A percentile compares a stretch with the other conserved stretches of the same genome.
phyloP scores from a whole-genome alignment of 2,797 vertebrate genomes.

The Amniataba percoides region DNA sequence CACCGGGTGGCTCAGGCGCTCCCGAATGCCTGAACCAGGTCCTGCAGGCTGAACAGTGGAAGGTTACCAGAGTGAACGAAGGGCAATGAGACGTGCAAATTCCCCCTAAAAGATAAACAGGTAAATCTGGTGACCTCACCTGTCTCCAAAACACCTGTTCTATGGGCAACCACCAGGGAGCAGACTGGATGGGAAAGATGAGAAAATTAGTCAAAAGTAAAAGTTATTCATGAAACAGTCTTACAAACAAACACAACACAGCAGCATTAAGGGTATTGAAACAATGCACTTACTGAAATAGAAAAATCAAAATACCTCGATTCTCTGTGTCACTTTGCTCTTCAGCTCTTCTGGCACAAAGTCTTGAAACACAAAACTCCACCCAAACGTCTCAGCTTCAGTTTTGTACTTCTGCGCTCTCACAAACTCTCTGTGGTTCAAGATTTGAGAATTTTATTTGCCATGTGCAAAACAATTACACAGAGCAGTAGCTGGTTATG shows the following conservation, averaged over 20 bases:
- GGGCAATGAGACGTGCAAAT: neutral
- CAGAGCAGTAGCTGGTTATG: no score
- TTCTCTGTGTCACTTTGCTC: conserved; percentile 90
- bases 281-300: no score
- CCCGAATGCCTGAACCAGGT: conserved; percentile 91
- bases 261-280: no score
- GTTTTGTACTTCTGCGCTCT: conserved; percentile 92
- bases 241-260: no score
- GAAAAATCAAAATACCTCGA: conserved; percentile 84
- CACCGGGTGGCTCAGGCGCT: conserved; percentile 90
- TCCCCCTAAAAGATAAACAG: neutral
- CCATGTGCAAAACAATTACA: no score
- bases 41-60: conserved; percentile 87
- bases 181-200: conserved; percentile 82
- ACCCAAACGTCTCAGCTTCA: conserved; percentile 93
- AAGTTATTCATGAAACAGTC: neutral
- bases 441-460: no score
- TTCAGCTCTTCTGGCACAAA: conserved; percentile 92
- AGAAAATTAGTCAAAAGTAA: neutral
- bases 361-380: conserved; percentile 99
- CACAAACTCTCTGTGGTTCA: conserved; percentile 90
- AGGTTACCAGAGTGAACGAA: neutral
- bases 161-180: conserved; percentile 96
- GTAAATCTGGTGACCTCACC: conserved; percentile 77
- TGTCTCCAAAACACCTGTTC: conserved; percentile 95